phyloP scores from a whole-genome alignment of 2,797 vertebrate species.

The Xenopus petersii region DNA sequence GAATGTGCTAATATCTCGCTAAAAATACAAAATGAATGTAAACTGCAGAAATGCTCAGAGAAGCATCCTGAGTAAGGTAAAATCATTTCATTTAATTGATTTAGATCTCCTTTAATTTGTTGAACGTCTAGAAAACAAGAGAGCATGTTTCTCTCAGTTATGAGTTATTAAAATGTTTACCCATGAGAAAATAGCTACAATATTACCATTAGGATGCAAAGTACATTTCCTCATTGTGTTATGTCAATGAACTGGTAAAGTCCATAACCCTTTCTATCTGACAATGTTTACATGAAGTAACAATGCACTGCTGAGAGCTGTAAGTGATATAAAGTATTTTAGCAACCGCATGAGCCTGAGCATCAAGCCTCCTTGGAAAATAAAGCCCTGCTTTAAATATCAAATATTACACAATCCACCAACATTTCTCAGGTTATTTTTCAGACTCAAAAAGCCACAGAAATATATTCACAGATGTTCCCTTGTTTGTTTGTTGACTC shows the following conservation, averaged over 20 bases:
- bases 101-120: too few relatives aligned
- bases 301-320: slow-evolving; percentile 14
- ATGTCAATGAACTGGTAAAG: slow-evolving; percentile 1
- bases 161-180: too few relatives aligned
- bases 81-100: too few relatives aligned
- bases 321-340: slow-evolving; percentile 1
- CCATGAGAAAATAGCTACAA: too few relatives aligned
- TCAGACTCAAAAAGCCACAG: slow-evolving; percentile 76
- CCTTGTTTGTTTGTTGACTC: slow-evolving; percentile 98
- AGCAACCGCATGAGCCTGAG: slow-evolving; percentile 1
- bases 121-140: too few relatives aligned
- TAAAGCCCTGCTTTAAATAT: slow-evolving; percentile 46
- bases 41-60: too few relatives aligned
- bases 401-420: slow-evolving; percentile 61
- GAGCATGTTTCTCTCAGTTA: too few relatives aligned
- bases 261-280: slow-evolving; percentile 10
- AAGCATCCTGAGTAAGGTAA: too few relatives aligned
- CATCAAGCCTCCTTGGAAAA: slow-evolving; percentile 17
- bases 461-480: slow-evolving; percentile 92
- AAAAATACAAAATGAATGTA: too few relatives aligned
- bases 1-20: too few relatives aligned
- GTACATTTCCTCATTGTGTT: neutral
- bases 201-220: too few relatives aligned
- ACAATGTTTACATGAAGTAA: slow-evolving; percentile 18
- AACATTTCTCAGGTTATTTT: slow-evolving; percentile 70